Evolutionary conservation across 1,140 invertebrate genomes (phyloP).

Genomic region (Drosophila pruinosa): DNA sequence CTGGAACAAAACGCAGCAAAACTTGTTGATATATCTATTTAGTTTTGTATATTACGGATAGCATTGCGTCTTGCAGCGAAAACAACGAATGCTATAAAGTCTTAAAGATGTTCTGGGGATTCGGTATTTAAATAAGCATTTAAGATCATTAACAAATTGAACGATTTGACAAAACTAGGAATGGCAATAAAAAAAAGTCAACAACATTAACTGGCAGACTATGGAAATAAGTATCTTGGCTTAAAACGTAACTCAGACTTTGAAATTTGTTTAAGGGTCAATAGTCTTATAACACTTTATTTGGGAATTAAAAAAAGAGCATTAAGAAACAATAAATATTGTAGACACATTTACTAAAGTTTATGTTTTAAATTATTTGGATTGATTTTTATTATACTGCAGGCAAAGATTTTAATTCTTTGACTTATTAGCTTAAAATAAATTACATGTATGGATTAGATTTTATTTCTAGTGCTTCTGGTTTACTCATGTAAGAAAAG

Average conservation of each 20-base stretch:
- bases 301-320: neutral
- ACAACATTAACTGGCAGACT: constrained; percentile 16
- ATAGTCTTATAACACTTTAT: constrained; percentile 3
- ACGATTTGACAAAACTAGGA: constrained; percentile 23
- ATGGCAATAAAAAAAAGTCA: constrained; percentile 13
- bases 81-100: constrained; percentile 2
- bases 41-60: neutral
- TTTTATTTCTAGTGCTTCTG: too few relatives aligned
- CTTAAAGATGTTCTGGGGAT: neutral
- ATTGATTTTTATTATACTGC: too few relatives aligned
- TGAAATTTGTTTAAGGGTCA: constrained; percentile 10
- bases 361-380: neutral
- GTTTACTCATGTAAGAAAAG: too few relatives aligned
- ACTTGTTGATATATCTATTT: constrained; percentile 10
- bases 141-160: constrained; percentile 42
- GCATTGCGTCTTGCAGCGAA: neutral
- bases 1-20: constrained; percentile 10
- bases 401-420: too few relatives aligned
- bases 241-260: constrained; percentile 1
- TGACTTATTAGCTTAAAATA: too few relatives aligned
- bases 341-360: too few relatives aligned
- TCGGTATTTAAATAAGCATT: constrained; percentile 30
- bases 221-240: constrained; percentile 20
- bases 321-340: neutral
- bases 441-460: too few relatives aligned